A percentile compares a stretch with the other conserved stretches of the same genome.
Conservation (phyloP, 2,888 invertebrate species). For the Caenorhabditis sulstoni region DNA sequence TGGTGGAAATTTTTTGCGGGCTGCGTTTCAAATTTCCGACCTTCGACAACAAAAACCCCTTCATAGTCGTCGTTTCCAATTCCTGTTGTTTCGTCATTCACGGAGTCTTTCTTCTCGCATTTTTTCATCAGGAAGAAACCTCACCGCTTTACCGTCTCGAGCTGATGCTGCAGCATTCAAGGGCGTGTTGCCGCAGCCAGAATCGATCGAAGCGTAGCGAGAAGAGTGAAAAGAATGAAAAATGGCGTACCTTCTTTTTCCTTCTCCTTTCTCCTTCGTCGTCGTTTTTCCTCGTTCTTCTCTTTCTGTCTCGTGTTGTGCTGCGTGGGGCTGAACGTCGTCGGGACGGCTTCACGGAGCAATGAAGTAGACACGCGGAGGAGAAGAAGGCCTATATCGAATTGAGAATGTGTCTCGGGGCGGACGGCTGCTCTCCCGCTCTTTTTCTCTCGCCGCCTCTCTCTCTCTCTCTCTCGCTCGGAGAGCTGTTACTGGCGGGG, state of each 20-base stretch:
- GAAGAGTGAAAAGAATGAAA: conserved; percentile 33
- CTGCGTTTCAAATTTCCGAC: conserved; percentile 4
- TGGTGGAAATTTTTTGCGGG: background rate
- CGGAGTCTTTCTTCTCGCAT: too few relatives aligned
- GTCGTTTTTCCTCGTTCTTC: conserved; percentile 21
- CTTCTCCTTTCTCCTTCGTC: conserved; percentile 13
- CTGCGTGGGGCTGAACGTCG: conserved; percentile 31
- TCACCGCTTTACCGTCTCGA: conserved; percentile 1
- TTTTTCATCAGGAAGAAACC: background rate
- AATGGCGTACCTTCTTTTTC: conserved; percentile 51
- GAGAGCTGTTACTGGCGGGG: conserved; percentile 6
- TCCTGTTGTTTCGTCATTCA: background rate
- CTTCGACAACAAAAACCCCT: background rate
- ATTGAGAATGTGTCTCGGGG: conserved; percentile 45
- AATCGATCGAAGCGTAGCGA: conserved; percentile 15
- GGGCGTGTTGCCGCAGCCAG: background rate
- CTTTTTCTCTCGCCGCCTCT: background rate
- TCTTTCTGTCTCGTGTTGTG: conserved; percentile 17
- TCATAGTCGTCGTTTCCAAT: too few relatives aligned
- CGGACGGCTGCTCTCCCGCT: conserved; percentile 6
- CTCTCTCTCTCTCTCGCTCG: background rate
- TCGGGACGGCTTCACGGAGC: conserved; percentile 17
- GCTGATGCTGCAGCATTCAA: conserved; percentile 1
- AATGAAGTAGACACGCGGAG: conserved; percentile 33
- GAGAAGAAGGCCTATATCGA: conserved; percentile 46